Evolutionary conservation across 2,797 vertebrate species (phyloP).

Genomic region (Clangula hyemalis): DNA sequence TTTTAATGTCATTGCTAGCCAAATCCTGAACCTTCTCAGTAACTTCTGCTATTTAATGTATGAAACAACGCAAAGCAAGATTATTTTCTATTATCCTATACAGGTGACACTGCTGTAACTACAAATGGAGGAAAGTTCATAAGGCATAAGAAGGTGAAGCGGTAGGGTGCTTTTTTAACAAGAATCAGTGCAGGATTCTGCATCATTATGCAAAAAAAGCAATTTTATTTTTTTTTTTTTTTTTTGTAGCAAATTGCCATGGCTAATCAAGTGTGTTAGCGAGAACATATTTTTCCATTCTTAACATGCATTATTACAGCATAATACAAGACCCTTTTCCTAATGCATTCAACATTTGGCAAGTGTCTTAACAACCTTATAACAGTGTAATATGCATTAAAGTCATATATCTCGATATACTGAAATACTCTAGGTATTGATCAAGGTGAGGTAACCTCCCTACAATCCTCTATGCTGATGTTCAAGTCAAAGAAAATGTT

Average conservation of each 20-base stretch:
- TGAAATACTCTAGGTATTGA: not conserved
- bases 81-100: not conserved
- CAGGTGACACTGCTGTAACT: not conserved
- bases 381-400: not conserved
- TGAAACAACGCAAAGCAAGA: not conserved
- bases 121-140: not conserved
- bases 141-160: not conserved
- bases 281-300: not conserved
- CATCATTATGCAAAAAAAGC: not conserved
- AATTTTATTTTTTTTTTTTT: not conserved
- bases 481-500: not conserved
- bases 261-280: not conserved
- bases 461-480: not conserved
- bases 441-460: not conserved
- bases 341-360: not conserved
- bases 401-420: not conserved
- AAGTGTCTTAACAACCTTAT: not conserved
- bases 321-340: not conserved
- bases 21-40: not conserved
- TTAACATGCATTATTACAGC: not conserved
- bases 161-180: not conserved
- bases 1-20: not conserved
- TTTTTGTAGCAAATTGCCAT: not conserved
- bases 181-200: not conserved
- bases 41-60: not conserved